Evolutionary conservation across 2,797 vertebrate species (phyloP).

Genomic region (Mormyrus hasselquistii): DNA sequence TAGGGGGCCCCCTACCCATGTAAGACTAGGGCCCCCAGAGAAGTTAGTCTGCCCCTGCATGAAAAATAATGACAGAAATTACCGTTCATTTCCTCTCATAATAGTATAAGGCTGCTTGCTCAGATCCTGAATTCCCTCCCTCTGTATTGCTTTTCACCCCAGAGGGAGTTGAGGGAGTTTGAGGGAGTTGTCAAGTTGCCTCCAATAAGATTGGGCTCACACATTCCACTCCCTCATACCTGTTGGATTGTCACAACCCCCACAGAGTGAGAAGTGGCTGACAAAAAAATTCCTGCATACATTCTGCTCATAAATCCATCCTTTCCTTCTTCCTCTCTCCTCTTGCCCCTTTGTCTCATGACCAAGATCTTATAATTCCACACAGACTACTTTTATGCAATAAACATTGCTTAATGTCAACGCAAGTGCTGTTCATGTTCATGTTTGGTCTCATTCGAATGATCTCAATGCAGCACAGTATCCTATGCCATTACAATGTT

Average conservation of each 20-base stretch:
- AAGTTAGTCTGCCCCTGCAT: not conserved
- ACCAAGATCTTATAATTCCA: not conserved
- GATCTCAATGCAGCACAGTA: not conserved
- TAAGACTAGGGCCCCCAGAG: not conserved
- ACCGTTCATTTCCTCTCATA: not conserved
- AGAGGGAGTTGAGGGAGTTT: not conserved
- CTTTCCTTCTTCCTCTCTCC: not conserved
- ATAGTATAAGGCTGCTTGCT: not conserved
- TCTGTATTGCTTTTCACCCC: not conserved
- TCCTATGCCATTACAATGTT: not conserved
- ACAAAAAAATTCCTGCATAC: not conserved
- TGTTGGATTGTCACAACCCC: not conserved
- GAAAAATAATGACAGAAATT: not conserved
- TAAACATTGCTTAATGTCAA: not conserved
- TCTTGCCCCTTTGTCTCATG: not conserved
- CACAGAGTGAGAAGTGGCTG: not conserved
- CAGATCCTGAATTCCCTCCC: not conserved
- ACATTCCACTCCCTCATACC: not conserved
- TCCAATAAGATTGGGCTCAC: not conserved
- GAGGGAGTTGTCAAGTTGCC: not conserved
- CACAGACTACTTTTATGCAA: not conserved
- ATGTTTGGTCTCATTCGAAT: not conserved
- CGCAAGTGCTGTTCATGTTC: not conserved
- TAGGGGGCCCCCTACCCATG: not conserved
- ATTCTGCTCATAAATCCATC: not conserved